Base-by-base conservation (phyloP, 2,888 invertebrate species). In the Drosophila acutilabella region DNA sequence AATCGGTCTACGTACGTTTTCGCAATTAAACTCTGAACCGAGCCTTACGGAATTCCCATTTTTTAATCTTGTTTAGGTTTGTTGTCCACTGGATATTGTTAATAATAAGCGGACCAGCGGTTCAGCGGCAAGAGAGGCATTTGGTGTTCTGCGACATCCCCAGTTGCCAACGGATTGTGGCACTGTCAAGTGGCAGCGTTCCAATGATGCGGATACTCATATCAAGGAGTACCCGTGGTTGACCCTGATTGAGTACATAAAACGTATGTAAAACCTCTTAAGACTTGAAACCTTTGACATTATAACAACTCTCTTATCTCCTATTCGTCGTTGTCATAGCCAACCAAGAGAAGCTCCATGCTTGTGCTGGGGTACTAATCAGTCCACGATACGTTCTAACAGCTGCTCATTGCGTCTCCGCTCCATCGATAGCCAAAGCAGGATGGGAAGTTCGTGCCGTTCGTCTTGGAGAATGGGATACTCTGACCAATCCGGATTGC, bases 181-280 rank as follows among this genome's bases (percentile, higher is more conserved):
- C 0, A 13, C 26, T 4, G 74, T 69, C 11, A 67, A 65, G 7
- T 84, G 84, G 84, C 50, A 71, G 40, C 80, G 73, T 3, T 51
- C 51, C 2, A 74, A 74, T 48, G 52, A 48, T 2, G 64, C 79
- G 3, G 75, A 77, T 18, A 75, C 88, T 0, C 50, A 66, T 5
- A 86, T 85, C n/a, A 77, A 74, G 38, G 85, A 86, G 50, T 87
- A 61, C 33, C 85, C 85, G 5, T 86, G 85, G 85, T 20, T 86
- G 59, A 84, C 69, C 4, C 75, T 86, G 2, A 78, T 86, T 26
- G 85, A 86, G 48, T 84, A 76, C 47, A 74, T 73, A 2, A 65
- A 62, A 42, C 67, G 85, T 86, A 66, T 48, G 72, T 69, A 20
- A 47, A 53, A n/a, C 16, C n/a, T 8, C 30, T 26, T 30, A 30